Percentiles rank a stretch among this genome's conserved stretches.
Conservation (phyloP, 1,140 invertebrate species). For the Heliothis subflexa region DNA sequence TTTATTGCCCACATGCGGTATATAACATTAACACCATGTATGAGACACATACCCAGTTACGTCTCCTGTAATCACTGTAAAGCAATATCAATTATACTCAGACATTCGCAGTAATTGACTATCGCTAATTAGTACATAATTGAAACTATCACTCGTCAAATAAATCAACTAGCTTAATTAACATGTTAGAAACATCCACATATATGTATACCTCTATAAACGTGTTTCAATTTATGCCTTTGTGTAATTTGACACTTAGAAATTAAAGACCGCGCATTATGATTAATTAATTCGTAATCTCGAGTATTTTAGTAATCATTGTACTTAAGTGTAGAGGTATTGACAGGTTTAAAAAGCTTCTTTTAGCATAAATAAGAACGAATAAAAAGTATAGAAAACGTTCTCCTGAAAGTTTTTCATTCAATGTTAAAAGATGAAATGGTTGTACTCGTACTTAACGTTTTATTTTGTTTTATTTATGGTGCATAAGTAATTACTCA, state of each 20-base stretch:
- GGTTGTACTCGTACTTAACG: no score
- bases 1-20: no score
- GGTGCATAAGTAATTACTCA: neutral
- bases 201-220: conserved; percentile 1
- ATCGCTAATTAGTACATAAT: conserved; percentile 48
- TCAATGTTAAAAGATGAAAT: no score
- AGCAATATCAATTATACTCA: conserved; percentile 32
- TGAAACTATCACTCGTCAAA: conserved; percentile 49
- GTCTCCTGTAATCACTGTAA: conserved; percentile 6
- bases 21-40: no score
- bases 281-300: neutral
- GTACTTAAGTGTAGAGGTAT: neutral
- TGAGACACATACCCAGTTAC: no score
- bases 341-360: conserved; percentile 3
- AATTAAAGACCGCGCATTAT: conserved; percentile 20
- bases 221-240: conserved; percentile 29
- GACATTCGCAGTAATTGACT: conserved; percentile 37
- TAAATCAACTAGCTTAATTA: conserved; percentile 48
- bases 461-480: neutral
- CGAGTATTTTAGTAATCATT: neutral
- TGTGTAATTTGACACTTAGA: conserved; percentile 14
- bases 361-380: no score
- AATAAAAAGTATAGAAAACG: no score
- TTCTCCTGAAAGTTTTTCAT: no score
- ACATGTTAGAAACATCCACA: conserved; percentile 12